Conservation (phyloP, 2,113 vertebrate species). For the Tetrao urogallus region DNA sequence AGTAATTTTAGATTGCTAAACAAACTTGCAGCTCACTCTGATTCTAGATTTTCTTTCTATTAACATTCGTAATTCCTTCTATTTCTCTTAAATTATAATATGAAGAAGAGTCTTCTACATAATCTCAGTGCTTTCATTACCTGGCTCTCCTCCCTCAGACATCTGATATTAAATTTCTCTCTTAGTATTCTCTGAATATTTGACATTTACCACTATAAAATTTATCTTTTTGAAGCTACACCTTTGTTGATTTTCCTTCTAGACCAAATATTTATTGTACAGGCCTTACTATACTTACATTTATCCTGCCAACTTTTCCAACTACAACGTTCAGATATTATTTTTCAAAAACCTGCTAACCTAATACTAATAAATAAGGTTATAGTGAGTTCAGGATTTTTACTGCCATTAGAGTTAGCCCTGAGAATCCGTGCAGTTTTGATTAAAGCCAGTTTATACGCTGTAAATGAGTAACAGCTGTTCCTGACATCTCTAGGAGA, state of each 20-base stretch:
- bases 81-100: not conserved
- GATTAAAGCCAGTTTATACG: not conserved
- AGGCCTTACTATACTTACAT: not conserved
- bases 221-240: slow-evolving; percentile 48
- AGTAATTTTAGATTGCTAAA: not conserved
- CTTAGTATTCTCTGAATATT: slow-evolving; percentile 13
- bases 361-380: slow-evolving; percentile 6
- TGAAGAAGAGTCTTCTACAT: not conserved
- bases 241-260: slow-evolving; percentile 65
- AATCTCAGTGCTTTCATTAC: slow-evolving; percentile 25
- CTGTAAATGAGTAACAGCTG: slow-evolving; percentile 9
- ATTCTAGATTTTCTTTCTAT: not conserved
- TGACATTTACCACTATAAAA: slow-evolving; percentile 44
- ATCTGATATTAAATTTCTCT: slow-evolving; percentile 50
- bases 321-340: slow-evolving; percentile 25
- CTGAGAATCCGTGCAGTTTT: not conserved
- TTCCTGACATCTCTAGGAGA: slow-evolving; percentile 8
- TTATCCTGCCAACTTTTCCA: slow-evolving; percentile 12
- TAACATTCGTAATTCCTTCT: not conserved
- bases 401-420: not conserved
- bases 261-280: slow-evolving; percentile 69
- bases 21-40: not conserved
- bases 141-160: not conserved
- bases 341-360: slow-evolving; percentile 44
- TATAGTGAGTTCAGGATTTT: not conserved